Percentiles rank a stretch among this genome's conserved stretches.
phyloP scores from a whole-genome alignment of 2,888 invertebrate species.

The Drosophila prolongata region DNA sequence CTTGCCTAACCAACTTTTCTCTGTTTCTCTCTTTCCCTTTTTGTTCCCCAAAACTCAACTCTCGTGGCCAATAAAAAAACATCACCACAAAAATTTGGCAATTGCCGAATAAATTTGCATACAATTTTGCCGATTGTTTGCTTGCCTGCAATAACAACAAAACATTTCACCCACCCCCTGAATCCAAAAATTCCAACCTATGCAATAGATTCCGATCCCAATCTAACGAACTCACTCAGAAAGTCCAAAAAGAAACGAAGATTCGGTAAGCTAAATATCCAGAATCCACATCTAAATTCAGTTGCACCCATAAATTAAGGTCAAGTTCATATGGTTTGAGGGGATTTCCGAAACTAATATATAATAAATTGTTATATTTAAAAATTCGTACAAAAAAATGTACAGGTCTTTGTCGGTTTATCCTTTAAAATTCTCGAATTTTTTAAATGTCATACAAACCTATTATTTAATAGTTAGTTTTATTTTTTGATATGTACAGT shows the following conservation, averaged over 20 bases:
- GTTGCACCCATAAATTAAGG: conserved; percentile 12
- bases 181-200: conserved; percentile 22
- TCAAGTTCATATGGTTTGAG: conserved; percentile 15
- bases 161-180: conserved; percentile 20
- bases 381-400: no score
- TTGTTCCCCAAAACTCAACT: conserved; percentile 9
- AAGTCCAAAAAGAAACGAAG: conserved; percentile 84
- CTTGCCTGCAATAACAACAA: conserved; percentile 28
- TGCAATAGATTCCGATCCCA: conserved; percentile 82
- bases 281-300: conserved; percentile 27
- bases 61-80: not conserved
- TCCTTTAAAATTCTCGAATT: no score
- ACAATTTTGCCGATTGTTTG: conserved; percentile 51
- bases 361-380: no score
- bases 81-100: conserved; percentile 10
- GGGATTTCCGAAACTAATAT: no score
- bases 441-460: no score
- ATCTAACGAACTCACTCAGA: conserved; percentile 84
- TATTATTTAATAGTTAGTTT: no score
- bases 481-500: not conserved
- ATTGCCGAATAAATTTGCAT: conserved; percentile 57
- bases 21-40: conserved; percentile 41
- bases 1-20: conserved; percentile 37
- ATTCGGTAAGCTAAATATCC: conserved; percentile 83
- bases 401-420: no score